Evolutionary conservation across 2,113 vertebrate species (phyloP).

Genomic region (Nanger granti): DNA sequence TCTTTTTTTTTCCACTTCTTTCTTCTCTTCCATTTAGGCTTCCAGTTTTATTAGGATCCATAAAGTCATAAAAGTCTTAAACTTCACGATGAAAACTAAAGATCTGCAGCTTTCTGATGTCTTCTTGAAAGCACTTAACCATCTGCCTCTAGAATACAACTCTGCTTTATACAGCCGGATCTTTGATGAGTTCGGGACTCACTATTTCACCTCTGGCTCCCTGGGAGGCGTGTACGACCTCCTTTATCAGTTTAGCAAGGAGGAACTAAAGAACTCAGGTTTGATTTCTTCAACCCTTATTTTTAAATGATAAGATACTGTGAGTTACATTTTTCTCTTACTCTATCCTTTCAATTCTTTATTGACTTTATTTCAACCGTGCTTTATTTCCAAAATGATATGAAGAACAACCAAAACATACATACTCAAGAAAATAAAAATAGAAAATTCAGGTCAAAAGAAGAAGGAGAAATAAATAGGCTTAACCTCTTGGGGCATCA

Average conservation of each 20-base stretch:
- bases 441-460: background rate
- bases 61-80: conserved; percentile 87
- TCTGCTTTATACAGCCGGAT: conserved; percentile 90
- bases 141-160: conserved; percentile 92
- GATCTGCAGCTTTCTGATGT: conserved; percentile 85
- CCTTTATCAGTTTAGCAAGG: conserved; percentile 89
- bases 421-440: background rate
- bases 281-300: background rate
- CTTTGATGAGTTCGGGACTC: conserved; percentile 92
- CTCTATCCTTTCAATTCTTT: background rate
- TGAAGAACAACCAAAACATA: background rate
- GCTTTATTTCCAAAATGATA: background rate
- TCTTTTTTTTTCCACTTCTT: background rate
- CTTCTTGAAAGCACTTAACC: conserved; percentile 87
- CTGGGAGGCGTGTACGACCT: conserved; percentile 92
- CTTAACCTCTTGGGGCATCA: background rate
- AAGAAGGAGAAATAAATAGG: background rate
- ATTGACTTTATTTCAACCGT: background rate
- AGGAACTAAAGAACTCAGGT: conserved; percentile 88
- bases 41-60: conserved; percentile 89
- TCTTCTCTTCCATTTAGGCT: conserved; percentile 77
- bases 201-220: conserved; percentile 89
- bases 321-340: background rate
- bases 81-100: conserved; percentile 82
- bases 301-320: background rate